Evolutionary conservation across 2,888 invertebrate genomes (phyloP).

Genomic region (Chaetoderma sp.): DNA sequence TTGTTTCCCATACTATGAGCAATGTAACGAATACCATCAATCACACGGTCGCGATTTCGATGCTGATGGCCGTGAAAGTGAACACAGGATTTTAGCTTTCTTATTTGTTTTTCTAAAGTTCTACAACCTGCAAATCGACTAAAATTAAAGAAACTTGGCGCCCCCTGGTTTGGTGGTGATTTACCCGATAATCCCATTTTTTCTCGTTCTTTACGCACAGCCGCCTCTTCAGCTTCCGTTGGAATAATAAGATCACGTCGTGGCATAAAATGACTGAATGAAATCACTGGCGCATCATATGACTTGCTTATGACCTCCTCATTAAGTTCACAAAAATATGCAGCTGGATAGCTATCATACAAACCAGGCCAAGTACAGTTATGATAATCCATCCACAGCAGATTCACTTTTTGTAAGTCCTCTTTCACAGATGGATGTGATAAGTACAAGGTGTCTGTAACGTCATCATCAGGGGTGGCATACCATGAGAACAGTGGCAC

Average conservation of each 20-base stretch:
- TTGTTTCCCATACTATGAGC: slow-evolving; percentile 43
- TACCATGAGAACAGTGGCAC: slow-evolving; percentile 47
- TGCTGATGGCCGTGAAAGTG: slow-evolving; percentile 47
- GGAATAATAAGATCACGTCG: slow-evolving; percentile 34
- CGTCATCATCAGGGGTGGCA: slow-evolving; percentile 42
- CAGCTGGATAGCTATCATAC: slow-evolving; percentile 21
- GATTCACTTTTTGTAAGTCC: slow-evolving; percentile 7
- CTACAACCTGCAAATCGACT: slow-evolving; percentile 41
- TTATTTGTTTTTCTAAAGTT: slow-evolving; percentile 31
- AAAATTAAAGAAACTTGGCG: slow-evolving; percentile 38
- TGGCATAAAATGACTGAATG: slow-evolving; percentile 45
- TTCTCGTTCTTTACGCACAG: slow-evolving; percentile 26
- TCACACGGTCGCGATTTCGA: slow-evolving; percentile 37
- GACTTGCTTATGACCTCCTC: slow-evolving; percentile 1
- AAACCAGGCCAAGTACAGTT: slow-evolving; percentile 37
- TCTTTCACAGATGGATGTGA: slow-evolving; percentile 13
- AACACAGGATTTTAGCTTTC: slow-evolving; percentile 28
- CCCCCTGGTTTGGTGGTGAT: slow-evolving; percentile 7
- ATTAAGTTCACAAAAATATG: slow-evolving; percentile 38
- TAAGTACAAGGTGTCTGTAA: slow-evolving; percentile 34
- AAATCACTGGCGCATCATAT: slow-evolving; percentile 36
- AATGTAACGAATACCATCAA: slow-evolving; percentile 41
- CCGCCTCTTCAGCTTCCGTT: slow-evolving; percentile 24
- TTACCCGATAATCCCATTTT: slow-evolving; percentile 18
- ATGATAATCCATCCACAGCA: slow-evolving; percentile 46